Base-by-base conservation (phyloP, 2,797 vertebrate species). In the Leptatherina wallacei region DNA sequence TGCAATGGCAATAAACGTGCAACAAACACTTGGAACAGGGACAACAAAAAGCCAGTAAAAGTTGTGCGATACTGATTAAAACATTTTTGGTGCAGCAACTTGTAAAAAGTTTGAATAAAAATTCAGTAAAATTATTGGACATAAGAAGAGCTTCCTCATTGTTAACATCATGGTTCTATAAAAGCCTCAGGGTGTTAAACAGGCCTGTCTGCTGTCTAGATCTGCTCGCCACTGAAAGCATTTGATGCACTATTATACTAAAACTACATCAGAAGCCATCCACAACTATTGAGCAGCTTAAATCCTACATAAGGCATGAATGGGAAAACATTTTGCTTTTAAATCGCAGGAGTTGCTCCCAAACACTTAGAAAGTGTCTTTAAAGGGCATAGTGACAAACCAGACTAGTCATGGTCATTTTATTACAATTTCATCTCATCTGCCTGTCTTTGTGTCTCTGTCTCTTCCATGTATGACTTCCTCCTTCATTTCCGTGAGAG, bases 401-500 rank as follows among this genome's bases (percentile, higher is more conserved):
- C 6, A 44, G 42, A 44, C 20, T 6, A 44, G 1, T 20, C 5
- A 42, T 9, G 13, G 16, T 44, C 42, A 18, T 44, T 18, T 20
- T 44, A 44, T 44, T 44, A 16, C 18, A 22, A 14, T 55, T 52
- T 47, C 40, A 44, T 24, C 42, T 67, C 60, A 36, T 75, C 65
- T 32, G 36, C 57, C 42, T 44, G 0, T 70, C 58, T 20, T n/a
- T 54, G 24, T 68, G 52, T 74, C 32, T 74, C 22, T 57, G 55
- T 75, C 73, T 79, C 65, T 65, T 65, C 66, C 63, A 70, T 75
- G 61, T 72, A 51, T 3, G 10, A 88, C 91, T 94, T 94, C 92
- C 93, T 89, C 75, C 76, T 91, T 82, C 30, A 76, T 89, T 92
- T 94, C 90, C 78, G 87, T 84, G 73, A 92, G 71, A 69, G 73